A percentile compares a stretch with the other conserved stretches of the same genome.
Conservation (phyloP, 2,797 vertebrate genomes). For the Enteromius radiatus region DNA sequence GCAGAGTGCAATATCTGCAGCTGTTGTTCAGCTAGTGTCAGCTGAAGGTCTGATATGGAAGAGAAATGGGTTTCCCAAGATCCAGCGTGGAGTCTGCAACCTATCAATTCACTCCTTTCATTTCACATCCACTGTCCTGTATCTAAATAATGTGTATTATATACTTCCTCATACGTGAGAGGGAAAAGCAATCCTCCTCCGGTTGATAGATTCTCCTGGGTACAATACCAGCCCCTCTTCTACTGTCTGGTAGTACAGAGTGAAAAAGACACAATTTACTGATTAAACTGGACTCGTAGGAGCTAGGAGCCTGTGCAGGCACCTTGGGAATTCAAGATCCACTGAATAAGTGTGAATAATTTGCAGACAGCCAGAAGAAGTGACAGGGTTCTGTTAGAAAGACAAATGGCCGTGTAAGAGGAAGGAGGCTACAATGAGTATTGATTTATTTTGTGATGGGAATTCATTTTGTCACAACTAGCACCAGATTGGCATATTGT, state of each 20-base stretch:
- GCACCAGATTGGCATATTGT: conserved; percentile 61
- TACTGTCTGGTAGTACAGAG: conserved; percentile 43
- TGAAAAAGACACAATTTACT: conserved; percentile 56
- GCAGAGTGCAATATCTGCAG: conserved; percentile 48
- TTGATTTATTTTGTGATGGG: conserved; percentile 78
- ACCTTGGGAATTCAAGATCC: conserved; percentile 50
- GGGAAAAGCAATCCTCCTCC: conserved; percentile 55
- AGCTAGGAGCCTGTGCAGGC: conserved; percentile 21
- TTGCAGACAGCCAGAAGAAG: conserved; percentile 59
- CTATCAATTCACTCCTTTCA: conserved; percentile 55
- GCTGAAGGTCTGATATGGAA: conserved; percentile 42
- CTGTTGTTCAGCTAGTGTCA: conserved; percentile 48
- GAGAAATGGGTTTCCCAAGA: conserved; percentile 56
- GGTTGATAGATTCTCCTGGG: conserved; percentile 59
- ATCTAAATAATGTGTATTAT: conserved; percentile 62
- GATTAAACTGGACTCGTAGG: conserved; percentile 54
- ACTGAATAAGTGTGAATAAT: conserved; percentile 43
- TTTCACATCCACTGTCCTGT: conserved; percentile 47
- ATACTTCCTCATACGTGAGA: conserved; percentile 43
- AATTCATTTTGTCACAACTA: conserved; percentile 73
- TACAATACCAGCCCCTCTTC: conserved; percentile 56
- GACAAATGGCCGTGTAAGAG: conserved; percentile 72
- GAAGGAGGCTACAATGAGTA: conserved; percentile 77
- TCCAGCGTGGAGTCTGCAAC: conserved; percentile 31
- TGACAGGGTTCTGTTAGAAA: conserved; percentile 73